Base-by-base conservation (phyloP, 2,888 invertebrate genomes). In the Leptinotarsa rubiginosa region DNA sequence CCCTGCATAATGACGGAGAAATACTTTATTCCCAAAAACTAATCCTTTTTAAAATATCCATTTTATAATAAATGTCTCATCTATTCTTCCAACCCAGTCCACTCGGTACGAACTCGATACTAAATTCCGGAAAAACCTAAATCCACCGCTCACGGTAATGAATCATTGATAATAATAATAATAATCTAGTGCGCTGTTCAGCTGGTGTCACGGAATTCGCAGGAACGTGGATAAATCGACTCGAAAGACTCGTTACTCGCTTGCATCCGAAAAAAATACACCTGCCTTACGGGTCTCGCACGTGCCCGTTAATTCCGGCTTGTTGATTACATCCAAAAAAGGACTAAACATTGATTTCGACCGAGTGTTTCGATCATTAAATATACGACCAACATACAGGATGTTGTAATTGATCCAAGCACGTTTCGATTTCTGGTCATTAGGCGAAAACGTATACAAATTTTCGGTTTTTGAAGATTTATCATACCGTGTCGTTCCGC, bases 191-290 rank as follows among this genome's bases (percentile, higher is more conserved):
- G 62, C 69, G 70, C 62, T 47, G 47, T 69, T 78, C 78, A 78
- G 74, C 75, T 78, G 78, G 74, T 76, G 75, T 75, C 73, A 69
- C 65, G 73, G 74, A 76, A 78, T 78, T 76, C 65, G 74, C 59
- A 72, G 70, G 75, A 74, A 74, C 70, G 65, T 74, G 74, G 71
- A 76, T 76, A 73, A 73, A 75, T 78, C 73, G 78, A 69, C 69
- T 52, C 65, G 54, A 62, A 62, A 62, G 62, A n/a, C 62, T 62
- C 62, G 62, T 62, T 62, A 62, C 41, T 56, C 20, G 56, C n/a
- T 5, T 31, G 20, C 56, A 50, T 22, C 56, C 20, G 20, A 56
- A 56, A 22, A 62, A 41, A 62, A 62, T n/a, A 41, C 62, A 62
- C 62, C 62, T 62, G 62, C 62, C 15, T 31, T 62, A 62, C 20